A percentile compares a stretch with the other conserved stretches of the same genome.
Evolutionary conservation across 2,888 invertebrate species (phyloP).

Genomic region (Folsomia candida): DNA sequence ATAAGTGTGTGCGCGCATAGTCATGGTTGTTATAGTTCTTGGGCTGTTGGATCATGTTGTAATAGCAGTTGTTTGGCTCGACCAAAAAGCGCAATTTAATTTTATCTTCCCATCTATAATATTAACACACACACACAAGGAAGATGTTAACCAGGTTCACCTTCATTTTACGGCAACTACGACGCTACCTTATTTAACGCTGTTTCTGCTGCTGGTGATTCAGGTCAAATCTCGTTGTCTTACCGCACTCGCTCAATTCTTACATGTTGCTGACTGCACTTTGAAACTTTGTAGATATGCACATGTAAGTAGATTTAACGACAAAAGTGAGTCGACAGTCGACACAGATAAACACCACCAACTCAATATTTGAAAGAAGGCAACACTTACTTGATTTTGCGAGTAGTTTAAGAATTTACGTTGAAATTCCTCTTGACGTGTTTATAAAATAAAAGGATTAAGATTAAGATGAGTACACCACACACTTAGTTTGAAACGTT

Average conservation of each 20-base stretch:
- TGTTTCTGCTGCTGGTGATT: too few relatives aligned
- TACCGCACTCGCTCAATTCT: neutral
- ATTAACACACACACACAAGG: too few relatives aligned
- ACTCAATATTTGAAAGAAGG: neutral
- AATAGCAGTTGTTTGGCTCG: neutral
- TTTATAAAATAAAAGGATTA: constrained; percentile 37
- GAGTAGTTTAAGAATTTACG: constrained; percentile 26
- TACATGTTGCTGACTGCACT: neutral
- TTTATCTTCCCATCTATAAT: neutral
- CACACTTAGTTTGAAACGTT: constrained; percentile 1
- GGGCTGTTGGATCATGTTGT: neutral
- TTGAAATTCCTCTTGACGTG: constrained; percentile 38
- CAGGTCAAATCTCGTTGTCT: neutral
- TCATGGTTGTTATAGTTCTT: too few relatives aligned
- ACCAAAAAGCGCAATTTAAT: neutral
- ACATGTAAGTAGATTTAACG: neutral
- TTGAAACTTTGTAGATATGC: neutral
- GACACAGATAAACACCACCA: neutral
- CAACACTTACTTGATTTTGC: neutral
- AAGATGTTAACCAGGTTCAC: neutral
- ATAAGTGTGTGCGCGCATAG: too few relatives aligned
- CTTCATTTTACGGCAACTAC: neutral
- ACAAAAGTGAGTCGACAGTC: neutral
- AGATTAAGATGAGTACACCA: constrained; percentile 28
- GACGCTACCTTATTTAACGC: too few relatives aligned